Percentiles rank a stretch among this genome's conserved stretches.
phyloP scores from a whole-genome alignment of 2,797 vertebrate species.

The Saxicola maurus region DNA sequence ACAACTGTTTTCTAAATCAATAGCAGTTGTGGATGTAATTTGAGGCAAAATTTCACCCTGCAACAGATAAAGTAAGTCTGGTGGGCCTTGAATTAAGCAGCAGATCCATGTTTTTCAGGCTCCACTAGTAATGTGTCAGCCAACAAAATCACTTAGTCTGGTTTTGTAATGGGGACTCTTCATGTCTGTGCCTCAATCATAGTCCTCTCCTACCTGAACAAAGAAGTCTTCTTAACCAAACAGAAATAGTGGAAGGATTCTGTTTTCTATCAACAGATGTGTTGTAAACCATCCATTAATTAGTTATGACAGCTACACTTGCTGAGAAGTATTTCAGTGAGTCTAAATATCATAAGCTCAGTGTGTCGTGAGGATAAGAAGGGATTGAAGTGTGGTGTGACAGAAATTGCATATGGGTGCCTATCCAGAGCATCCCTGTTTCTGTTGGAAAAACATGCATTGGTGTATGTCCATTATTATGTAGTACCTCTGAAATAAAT shows the following conservation, averaged over 20 bases:
- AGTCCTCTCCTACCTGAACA: background rate
- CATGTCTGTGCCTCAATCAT: background rate
- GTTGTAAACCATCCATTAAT: background rate
- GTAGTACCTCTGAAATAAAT: background rate
- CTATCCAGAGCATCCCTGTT: background rate
- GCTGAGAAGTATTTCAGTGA: background rate
- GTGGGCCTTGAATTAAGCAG: background rate
- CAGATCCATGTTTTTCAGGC: background rate
- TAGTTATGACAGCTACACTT: background rate
- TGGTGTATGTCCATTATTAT: fast-evolving
- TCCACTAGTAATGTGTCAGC: background rate
- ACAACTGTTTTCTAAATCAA: background rate
- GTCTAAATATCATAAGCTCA: background rate
- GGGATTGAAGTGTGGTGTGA: background rate
- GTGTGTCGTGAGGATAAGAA: background rate
- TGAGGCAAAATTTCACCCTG: background rate
- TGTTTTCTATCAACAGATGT: background rate
- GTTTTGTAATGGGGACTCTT: background rate
- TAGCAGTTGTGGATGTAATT: background rate
- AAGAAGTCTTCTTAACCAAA: background rate
- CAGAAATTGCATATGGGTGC: background rate
- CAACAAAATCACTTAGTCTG: background rate
- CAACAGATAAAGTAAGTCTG: background rate
- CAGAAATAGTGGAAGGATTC: background rate
- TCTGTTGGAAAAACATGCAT: background rate